These are phyloP conservation scores for Eufriesea mexicana DNA, from an alignment of 1,140 invertebrate species.

Conservation along the genomic window DNA sequence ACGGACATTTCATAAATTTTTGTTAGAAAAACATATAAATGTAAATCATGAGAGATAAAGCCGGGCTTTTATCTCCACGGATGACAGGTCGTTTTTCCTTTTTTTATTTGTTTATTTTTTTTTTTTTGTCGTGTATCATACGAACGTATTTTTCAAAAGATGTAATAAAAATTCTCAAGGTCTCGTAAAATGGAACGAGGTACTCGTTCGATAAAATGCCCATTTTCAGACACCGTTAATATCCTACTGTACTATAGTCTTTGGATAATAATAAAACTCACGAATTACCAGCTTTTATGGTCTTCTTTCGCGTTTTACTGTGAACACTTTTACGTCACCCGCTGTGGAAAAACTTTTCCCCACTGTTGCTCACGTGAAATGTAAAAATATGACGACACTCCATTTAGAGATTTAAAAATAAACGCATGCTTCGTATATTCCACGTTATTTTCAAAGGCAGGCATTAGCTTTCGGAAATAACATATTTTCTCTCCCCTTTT, in stretches of 20 bases:
- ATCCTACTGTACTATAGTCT: too few species aligned
- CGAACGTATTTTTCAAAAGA: not conserved
- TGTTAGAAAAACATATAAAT: not conserved
- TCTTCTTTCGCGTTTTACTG: not conserved
- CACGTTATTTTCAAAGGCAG: not conserved
- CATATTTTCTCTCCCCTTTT: too few species aligned
- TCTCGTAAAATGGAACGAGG: not conserved
- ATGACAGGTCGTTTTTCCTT: not conserved
- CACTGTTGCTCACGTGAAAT: too few species aligned
- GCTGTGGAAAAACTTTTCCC: not conserved
- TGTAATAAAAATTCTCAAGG: not conserved
- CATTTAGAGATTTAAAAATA: constrained; percentile 4
- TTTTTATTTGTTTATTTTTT: too few species aligned
- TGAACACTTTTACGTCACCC: not conserved
- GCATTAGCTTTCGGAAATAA: not conserved
- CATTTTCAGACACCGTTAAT: not conserved
- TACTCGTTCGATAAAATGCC: not conserved
- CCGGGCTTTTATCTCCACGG: not conserved
- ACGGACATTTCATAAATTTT: not conserved
- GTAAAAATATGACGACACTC: not conserved
- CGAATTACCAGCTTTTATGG: not conserved
- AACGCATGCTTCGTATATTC: too few species aligned
- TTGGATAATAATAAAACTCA: not conserved
- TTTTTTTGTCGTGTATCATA: too few species aligned
- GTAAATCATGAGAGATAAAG: not conserved